Conservation (phyloP, 2,113 vertebrate species). For the Periophthalmodon schlosseri region DNA sequence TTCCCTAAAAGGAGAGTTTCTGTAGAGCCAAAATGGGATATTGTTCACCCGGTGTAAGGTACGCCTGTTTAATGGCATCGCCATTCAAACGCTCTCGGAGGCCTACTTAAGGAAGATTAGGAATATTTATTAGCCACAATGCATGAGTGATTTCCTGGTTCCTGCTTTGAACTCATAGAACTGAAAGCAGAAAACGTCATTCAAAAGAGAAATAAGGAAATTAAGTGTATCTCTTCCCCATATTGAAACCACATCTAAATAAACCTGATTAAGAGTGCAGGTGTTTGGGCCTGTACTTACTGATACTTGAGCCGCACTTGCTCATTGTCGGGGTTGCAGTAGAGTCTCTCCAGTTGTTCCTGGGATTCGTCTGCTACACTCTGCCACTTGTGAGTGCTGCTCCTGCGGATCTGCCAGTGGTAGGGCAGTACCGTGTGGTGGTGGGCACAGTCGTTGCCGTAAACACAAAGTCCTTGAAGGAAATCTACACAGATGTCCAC, state of each 20-base stretch:
- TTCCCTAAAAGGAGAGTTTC: not conserved
- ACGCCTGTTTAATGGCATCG: not conserved
- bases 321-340: constrained; percentile 98
- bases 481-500: constrained; percentile 96
- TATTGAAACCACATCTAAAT: constrained; percentile 1
- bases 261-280: constrained; percentile 7
- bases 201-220: constrained; percentile 33
- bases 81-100: not conserved
- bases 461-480: constrained; percentile 89
- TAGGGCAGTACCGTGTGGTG: constrained; percentile 96
- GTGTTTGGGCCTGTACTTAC: constrained; percentile 79
- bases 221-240: constrained; percentile 3
- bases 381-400: constrained; percentile 86
- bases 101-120: not conserved
- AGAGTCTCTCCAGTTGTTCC: constrained; percentile 98
- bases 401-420: constrained; percentile 94
- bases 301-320: constrained; percentile 90
- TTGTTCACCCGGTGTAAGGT: not conserved
- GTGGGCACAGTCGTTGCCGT: constrained; percentile 90
- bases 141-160: constrained; percentile 32
- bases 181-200: constrained; percentile 33
- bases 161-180: constrained; percentile 33
- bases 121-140: not conserved
- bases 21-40: not conserved
- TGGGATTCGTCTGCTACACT: constrained; percentile 94